phyloP scores from a whole-genome alignment of 2,113 vertebrate species.

The Aegithalos caudatus region DNA sequence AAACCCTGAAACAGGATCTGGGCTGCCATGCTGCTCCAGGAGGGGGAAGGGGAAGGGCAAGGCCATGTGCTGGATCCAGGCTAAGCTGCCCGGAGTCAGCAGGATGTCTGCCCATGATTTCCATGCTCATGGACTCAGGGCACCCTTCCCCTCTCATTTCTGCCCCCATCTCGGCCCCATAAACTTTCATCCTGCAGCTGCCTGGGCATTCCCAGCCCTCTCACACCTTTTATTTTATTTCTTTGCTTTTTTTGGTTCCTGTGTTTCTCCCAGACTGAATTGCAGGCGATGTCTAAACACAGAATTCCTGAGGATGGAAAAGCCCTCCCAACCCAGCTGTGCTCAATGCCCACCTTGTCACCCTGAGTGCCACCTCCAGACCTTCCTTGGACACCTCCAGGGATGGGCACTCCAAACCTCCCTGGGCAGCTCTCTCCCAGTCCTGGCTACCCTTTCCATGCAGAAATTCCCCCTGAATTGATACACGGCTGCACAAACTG shows the following conservation, averaged over 20 bases:
- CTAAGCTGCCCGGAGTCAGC: not conserved
- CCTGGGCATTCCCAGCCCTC: rapidly evolving
- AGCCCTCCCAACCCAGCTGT: not conserved
- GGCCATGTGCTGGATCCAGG: not conserved
- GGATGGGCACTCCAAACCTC: not conserved
- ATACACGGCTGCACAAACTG: not conserved
- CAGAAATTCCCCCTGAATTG: not conserved
- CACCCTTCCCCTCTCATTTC: not conserved
- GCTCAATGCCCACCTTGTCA: not conserved
- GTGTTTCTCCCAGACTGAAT: not conserved
- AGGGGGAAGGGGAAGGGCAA: not conserved
- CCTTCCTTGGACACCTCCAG: not conserved
- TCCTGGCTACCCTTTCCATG: not conserved
- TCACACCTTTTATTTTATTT: not conserved
- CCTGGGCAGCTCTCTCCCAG: not conserved
- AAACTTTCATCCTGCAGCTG: not conserved
- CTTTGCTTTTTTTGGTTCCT: not conserved
- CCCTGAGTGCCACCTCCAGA: not conserved
- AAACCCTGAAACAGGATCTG: slow-evolving; percentile 34
- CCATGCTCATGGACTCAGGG: not conserved
- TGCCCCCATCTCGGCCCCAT: rapidly evolving
- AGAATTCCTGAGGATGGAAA: not conserved
- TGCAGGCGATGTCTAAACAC: rapidly evolving
- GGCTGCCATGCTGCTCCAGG: not conserved
- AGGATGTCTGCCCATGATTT: not conserved